A percentile compares a stretch with the other conserved stretches of the same genome.
These are phyloP conservation scores for Caradrina clavipalpis DNA, from an alignment of 2,888 invertebrate genomes.

Conservation along the genomic window DNA sequence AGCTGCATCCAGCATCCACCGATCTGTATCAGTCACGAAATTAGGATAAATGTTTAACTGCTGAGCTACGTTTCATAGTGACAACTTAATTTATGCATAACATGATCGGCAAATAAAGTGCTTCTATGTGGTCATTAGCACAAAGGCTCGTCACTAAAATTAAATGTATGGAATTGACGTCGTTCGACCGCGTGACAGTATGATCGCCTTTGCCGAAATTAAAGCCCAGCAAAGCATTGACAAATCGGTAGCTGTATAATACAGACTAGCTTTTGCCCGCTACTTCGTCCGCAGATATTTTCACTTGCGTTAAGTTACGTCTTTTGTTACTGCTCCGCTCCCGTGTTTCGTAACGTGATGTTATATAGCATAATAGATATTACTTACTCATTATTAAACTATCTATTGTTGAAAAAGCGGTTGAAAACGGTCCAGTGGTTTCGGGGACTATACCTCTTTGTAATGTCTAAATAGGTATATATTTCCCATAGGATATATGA, in stretches of 20 bases:
- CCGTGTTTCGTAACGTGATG: too few species aligned
- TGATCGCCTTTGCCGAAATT: constrained; percentile 5
- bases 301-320: too few species aligned
- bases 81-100: constrained; percentile 21
- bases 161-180: constrained; percentile 1
- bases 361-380: too few species aligned
- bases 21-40: constrained; percentile 14
- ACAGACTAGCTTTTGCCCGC: not conserved
- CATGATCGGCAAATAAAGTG: constrained; percentile 21
- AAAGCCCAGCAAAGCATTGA: not conserved
- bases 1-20: constrained; percentile 28
- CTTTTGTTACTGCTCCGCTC: too few species aligned
- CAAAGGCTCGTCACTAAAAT: constrained; percentile 12
- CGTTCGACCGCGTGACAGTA: not conserved
- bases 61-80: not conserved
- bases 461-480: not conserved
- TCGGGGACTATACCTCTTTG: not conserved
- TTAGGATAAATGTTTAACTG: constrained; percentile 19
- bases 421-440: too few species aligned
- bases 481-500: not conserved
- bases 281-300: too few species aligned
- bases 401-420: too few species aligned
- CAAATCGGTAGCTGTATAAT: not conserved
- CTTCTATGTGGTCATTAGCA: constrained; percentile 4
- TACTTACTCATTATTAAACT: too few species aligned